phyloP scores from a whole-genome alignment of 2,797 vertebrate species.

The Anguilla megastoma region DNA sequence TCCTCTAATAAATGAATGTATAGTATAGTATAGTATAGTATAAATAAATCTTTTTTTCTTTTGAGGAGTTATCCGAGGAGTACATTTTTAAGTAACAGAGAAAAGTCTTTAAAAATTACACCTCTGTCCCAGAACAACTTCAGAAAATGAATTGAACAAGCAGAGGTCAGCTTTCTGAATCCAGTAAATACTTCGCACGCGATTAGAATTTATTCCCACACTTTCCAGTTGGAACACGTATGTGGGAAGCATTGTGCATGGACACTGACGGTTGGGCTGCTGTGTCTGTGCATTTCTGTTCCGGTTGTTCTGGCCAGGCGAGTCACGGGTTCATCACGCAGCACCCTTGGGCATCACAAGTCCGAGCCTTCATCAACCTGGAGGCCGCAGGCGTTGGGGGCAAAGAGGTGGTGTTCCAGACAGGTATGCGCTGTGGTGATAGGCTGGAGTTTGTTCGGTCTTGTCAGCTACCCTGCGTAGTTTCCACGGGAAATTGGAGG shows the following conservation, averaged over 20 bases:
- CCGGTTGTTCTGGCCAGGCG: slow-evolving; percentile 69
- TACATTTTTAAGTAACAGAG: not conserved
- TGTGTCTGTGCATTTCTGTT: not conserved
- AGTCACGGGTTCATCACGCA: slow-evolving; percentile 99
- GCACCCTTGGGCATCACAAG: slow-evolving; percentile 88
- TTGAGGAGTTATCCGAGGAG: not conserved
- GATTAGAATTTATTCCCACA: not conserved
- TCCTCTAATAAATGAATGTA: not conserved
- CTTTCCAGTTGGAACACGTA: not conserved
- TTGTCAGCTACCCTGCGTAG: not conserved
- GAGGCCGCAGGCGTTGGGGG: slow-evolving; percentile 97
- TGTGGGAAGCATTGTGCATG: not conserved
- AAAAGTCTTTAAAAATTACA: not conserved
- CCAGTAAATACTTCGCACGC: not conserved
- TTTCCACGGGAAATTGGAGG: not conserved
- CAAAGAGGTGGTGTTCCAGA: slow-evolving; percentile 98
- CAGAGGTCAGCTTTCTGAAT: not conserved
- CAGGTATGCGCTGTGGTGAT: slow-evolving; percentile 71
- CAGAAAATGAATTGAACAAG: not conserved
- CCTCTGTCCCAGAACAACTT: not conserved
- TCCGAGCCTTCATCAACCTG: slow-evolving; percentile 95
- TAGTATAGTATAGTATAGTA: not conserved
- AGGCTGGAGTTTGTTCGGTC: not conserved
- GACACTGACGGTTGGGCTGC: not conserved
- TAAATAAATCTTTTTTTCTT: not conserved